A percentile compares a stretch with the other conserved stretches of the same genome.
phyloP scores from a whole-genome alignment of 2,888 invertebrate species.

The Eurois occulta region DNA sequence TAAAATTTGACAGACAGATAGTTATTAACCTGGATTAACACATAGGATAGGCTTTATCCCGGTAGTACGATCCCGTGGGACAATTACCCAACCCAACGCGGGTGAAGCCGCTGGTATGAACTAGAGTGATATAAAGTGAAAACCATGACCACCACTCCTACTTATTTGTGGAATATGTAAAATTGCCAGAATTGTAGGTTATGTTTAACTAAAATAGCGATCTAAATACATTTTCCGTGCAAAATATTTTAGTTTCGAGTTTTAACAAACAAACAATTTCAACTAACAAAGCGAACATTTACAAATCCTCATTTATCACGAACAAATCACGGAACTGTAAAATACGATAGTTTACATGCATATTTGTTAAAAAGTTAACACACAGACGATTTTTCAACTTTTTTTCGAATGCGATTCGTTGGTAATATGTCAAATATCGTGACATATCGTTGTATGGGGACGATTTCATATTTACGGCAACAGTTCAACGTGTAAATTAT shows the following conservation, averaged over 20 bases:
- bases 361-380: conserved; percentile 52
- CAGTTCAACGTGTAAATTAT: conserved; percentile 62
- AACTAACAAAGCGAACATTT: conserved; percentile 31
- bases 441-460: conserved; percentile 64
- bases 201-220: background rate
- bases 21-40: background rate
- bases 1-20: background rate
- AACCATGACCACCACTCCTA: background rate
- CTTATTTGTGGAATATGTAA: background rate
- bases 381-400: conserved; percentile 46
- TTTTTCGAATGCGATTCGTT: conserved; percentile 54
- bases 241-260: conserved; percentile 16
- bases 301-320: conserved; percentile 39
- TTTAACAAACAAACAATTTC: conserved; percentile 18
- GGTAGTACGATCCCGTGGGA: background rate
- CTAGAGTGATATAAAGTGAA: background rate
- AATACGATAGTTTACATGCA: conserved; percentile 53
- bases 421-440: conserved; percentile 64
- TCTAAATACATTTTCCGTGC: background rate
- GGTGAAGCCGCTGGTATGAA: background rate
- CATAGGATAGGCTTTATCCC: background rate
- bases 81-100: background rate
- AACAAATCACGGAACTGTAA: conserved; percentile 38
- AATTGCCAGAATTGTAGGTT: background rate
- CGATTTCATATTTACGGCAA: conserved; percentile 55